Percentiles rank a stretch among this genome's conserved stretches.
phyloP scores from a whole-genome alignment of 2,113 vertebrate species.

The Abramis brama region DNA sequence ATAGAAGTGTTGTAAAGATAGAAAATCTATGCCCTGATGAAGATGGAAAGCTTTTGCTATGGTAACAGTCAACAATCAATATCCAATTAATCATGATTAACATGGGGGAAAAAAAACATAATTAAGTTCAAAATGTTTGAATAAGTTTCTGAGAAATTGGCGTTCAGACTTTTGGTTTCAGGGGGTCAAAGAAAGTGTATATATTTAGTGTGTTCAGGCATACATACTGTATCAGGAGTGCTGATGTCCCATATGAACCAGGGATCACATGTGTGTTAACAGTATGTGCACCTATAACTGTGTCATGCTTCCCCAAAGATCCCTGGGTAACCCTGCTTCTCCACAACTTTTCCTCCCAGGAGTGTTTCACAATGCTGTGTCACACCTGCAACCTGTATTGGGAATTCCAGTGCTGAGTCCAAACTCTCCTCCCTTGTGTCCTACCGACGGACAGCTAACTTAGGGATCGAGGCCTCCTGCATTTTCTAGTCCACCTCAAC shows the following conservation, averaged over 20 bases:
- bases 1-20: not conserved
- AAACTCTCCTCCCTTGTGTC: constrained; percentile 64
- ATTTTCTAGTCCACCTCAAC: constrained; percentile 46
- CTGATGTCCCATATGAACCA: constrained; percentile 48
- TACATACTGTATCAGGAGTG: not conserved
- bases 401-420: constrained; percentile 69
- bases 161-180: not conserved
- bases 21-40: constrained; percentile 10
- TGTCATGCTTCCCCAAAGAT: constrained; percentile 55
- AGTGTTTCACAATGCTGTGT: constrained; percentile 65
- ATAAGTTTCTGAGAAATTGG: not conserved
- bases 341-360: constrained; percentile 65
- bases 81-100: constrained; percentile 10
- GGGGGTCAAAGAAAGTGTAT: not conserved
- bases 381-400: constrained; percentile 78
- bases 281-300: constrained; percentile 56
- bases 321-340: constrained; percentile 67
- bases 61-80: constrained; percentile 24
- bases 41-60: constrained; percentile 25
- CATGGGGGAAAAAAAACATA: not conserved
- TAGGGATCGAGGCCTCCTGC: constrained; percentile 64
- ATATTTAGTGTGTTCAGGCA: constrained; percentile 41
- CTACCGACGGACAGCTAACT: constrained; percentile 55
- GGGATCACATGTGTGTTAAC: constrained; percentile 57
- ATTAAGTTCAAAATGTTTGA: not conserved